These are phyloP conservation scores for Lasioglossum zephyrum DNA, from an alignment of 2,888 invertebrate species.

Conservation along the genomic window DNA sequence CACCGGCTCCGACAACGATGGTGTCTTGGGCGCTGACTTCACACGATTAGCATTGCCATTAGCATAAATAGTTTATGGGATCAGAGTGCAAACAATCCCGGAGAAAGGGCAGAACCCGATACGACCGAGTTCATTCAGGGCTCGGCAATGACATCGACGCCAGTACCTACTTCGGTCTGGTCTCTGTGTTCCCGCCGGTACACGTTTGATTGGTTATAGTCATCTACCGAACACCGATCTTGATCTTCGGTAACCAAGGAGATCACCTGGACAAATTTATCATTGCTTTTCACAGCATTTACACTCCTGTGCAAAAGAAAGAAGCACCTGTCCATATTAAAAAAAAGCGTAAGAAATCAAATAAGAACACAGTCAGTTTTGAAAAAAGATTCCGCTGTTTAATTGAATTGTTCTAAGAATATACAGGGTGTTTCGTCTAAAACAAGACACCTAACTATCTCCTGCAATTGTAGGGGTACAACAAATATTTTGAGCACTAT, in stretches of 20 bases:
- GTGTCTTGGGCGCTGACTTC: constrained; percentile 60
- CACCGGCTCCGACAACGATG: constrained; percentile 52
- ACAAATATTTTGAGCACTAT: too few species aligned
- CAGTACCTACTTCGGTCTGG: too few species aligned
- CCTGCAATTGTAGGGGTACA: too few species aligned
- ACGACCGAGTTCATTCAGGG: constrained; percentile 63
- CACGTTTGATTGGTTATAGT: constrained; percentile 9
- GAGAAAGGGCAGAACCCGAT: constrained; percentile 63
- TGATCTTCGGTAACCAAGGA: constrained; percentile 20
- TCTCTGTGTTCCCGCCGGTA: not conserved
- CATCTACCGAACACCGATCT: constrained; percentile 18
- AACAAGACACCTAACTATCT: too few species aligned
- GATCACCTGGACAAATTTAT: constrained; percentile 22
- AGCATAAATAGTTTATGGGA: constrained; percentile 71
- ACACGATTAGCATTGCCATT: constrained; percentile 70
- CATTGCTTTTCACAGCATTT: too few species aligned
- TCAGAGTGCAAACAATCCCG: constrained; percentile 47
- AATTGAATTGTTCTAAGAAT: too few species aligned
- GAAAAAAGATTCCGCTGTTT: too few species aligned
- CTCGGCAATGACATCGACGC: constrained; percentile 46
- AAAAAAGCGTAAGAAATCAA: too few species aligned
- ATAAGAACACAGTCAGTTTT: too few species aligned
- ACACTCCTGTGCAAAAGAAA: too few species aligned
- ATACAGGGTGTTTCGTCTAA: too few species aligned
- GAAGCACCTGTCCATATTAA: too few species aligned